Percentiles rank a stretch among this genome's conserved stretches.
Conservation (phyloP, 2,113 vertebrate genomes). For the Gallinago jamesoni region DNA sequence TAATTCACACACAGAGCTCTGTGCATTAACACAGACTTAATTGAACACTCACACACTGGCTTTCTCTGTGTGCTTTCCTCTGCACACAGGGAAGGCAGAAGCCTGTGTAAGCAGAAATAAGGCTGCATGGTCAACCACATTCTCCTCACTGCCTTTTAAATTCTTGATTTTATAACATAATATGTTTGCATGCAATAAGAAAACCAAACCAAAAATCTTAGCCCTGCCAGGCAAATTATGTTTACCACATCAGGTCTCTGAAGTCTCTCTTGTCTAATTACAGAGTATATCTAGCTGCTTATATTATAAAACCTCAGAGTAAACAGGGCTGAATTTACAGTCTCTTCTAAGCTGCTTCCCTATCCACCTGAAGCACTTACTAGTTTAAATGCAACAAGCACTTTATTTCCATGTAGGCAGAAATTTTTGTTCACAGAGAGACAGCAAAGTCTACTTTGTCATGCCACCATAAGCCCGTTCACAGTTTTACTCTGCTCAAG, state of each 20-base stretch:
- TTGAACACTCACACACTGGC: accelerated
- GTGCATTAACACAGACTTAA: neutral
- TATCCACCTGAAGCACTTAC: neutral
- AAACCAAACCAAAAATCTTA: neutral
- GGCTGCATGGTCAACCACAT: neutral
- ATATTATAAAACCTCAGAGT: neutral
- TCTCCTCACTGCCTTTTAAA: neutral
- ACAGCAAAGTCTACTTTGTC: neutral
- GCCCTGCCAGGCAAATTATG: neutral
- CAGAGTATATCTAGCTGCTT: neutral
- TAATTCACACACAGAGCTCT: neutral
- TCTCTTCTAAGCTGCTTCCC: neutral
- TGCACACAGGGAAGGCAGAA: neutral
- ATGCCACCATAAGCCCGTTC: neutral
- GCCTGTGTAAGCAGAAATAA: neutral
- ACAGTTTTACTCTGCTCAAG: neutral
- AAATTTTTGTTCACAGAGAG: neutral
- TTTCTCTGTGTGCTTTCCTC: neutral
- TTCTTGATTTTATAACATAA: neutral
- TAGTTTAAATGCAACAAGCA: neutral
- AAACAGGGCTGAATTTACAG: neutral
- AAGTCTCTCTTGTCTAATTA: neutral
- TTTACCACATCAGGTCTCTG: neutral
- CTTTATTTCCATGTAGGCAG: neutral
- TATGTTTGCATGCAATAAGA: neutral